Base-by-base conservation (phyloP, 2,888 invertebrate species). In the Zele albiditarsus region DNA sequence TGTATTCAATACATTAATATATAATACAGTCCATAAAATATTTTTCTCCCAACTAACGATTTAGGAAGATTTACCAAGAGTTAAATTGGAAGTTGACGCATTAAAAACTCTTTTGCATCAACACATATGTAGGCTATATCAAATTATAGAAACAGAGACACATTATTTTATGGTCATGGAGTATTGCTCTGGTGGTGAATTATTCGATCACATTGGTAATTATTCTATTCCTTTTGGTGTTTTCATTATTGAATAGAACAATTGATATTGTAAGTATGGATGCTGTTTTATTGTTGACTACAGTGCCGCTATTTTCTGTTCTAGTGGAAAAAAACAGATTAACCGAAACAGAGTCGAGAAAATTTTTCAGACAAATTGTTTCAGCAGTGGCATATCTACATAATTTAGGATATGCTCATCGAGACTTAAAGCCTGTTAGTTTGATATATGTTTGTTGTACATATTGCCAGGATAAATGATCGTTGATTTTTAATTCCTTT, bases 371-470 rank as follows among this genome's bases (percentile, higher is more conserved):
- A 67, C 95, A 96, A 87, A 94, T 96, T 81, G 92, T 95, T 2
- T 92, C 94, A 58, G 95, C 95, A 58, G 94, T 96, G 28, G 94
- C 94, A 1, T 96, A 94, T 86, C 91, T 95, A 78, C 96, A 96
- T 85, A 91, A 91, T 79, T 90, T 92, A 80, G 95, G 95, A 31
- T 95, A 93, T 88, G 95, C 94, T 63, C 96, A 96, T 86, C 90
- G 96, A 80, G 96, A 96, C 89, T 90, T 96, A 57, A 96, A 96
- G 89, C 96, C 95, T n/a, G 94, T 94, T 90, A 89, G 91, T 89
- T 65, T 42, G 10, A n/a, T 25, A 70, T 66, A 28, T 63, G 20
- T 25, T 25, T 4, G 68, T 63, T 20, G 28, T 58, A n/a, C n/a
- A n/a, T n/a, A n/a, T n/a, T n/a, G n/a, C n/a, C n/a, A n/a, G n/a